Conservation (phyloP, 2,113 vertebrate genomes). For the Lophius piscatorius region DNA sequence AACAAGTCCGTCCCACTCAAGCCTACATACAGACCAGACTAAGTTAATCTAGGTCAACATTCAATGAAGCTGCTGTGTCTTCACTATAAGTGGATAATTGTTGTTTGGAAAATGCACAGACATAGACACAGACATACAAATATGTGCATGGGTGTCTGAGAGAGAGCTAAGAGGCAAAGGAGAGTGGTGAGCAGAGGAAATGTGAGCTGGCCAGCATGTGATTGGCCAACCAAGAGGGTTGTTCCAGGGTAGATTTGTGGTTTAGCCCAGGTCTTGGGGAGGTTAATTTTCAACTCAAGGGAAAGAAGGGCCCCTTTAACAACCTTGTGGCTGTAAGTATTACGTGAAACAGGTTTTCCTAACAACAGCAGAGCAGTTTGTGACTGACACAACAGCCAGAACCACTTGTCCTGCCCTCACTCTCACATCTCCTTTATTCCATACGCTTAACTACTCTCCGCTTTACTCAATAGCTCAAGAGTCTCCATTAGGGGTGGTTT, state of each 20-base stretch:
- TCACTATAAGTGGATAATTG: conserved; percentile 51
- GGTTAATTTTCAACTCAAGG: conserved; percentile 59
- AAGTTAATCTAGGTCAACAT: conserved; percentile 21
- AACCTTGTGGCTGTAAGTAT: conserved; percentile 1
- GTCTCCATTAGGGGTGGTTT: background rate
- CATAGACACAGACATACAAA: conserved; percentile 36
- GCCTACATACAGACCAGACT: conserved; percentile 18
- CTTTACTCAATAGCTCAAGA: background rate
- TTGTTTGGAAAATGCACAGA: conserved; percentile 39
- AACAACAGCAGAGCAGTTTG: background rate
- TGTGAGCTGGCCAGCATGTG: conserved; percentile 25
- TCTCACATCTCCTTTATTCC: conserved; percentile 3
- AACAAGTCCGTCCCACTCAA: conserved; percentile 31
- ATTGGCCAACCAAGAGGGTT: conserved; percentile 64
- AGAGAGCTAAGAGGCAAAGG: conserved; percentile 7
- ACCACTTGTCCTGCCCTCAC: background rate
- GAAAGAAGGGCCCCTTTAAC: conserved; percentile 34
- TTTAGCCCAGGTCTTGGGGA: conserved; percentile 48
- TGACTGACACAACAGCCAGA: conserved; percentile 21
- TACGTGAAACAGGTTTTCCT: background rate
- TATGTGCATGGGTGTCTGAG: conserved; percentile 40
- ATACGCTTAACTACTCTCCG: background rate
- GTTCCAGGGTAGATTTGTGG: conserved; percentile 44
- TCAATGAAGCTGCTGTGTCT: conserved; percentile 42
- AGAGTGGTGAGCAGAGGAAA: conserved; percentile 25